Conservation (phyloP, 2,797 vertebrate genomes). For the Fratercula arctica region DNA sequence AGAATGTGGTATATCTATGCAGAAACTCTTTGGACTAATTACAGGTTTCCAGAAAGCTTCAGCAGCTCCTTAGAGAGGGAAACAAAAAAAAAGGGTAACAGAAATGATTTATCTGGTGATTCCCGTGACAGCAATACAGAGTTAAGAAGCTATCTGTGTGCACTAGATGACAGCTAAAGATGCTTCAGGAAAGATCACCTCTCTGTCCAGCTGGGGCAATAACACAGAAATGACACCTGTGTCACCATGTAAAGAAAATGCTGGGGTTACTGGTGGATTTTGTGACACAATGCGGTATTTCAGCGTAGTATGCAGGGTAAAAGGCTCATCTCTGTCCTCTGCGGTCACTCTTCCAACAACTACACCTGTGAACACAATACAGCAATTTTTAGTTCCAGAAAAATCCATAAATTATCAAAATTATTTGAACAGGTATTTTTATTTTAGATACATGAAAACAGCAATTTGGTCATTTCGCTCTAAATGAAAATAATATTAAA, state of each 20-base stretch:
- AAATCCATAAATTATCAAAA: background rate
- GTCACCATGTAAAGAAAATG: conserved; percentile 76
- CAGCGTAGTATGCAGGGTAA: conserved; percentile 76
- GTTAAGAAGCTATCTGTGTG: background rate
- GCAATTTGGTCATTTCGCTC: background rate
- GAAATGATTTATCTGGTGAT: background rate
- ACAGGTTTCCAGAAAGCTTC: background rate
- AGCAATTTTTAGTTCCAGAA: background rate
- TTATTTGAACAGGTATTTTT: background rate
- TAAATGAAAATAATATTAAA: background rate
- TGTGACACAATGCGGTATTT: conserved; percentile 79
- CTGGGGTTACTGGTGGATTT: conserved; percentile 28
- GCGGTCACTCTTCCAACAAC: conserved; percentile 80
- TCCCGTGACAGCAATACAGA: background rate
- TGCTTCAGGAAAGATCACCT: conserved; percentile 77
- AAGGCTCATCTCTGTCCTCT: conserved; percentile 80
- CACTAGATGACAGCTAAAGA: background rate
- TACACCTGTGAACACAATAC: conserved; percentile 71
- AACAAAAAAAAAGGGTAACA: background rate
- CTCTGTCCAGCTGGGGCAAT: conserved; percentile 82
- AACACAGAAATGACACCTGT: conserved; percentile 80
- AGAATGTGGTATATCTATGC: background rate
- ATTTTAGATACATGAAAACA: background rate
- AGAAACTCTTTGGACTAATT: background rate
- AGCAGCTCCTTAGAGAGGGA: background rate